Percentiles rank a stretch among this genome's conserved stretches.
These are phyloP conservation scores for Sinocyclocheilus anshuiensis DNA, from an alignment of 2,113 vertebrate species.

Conservation along the genomic window DNA sequence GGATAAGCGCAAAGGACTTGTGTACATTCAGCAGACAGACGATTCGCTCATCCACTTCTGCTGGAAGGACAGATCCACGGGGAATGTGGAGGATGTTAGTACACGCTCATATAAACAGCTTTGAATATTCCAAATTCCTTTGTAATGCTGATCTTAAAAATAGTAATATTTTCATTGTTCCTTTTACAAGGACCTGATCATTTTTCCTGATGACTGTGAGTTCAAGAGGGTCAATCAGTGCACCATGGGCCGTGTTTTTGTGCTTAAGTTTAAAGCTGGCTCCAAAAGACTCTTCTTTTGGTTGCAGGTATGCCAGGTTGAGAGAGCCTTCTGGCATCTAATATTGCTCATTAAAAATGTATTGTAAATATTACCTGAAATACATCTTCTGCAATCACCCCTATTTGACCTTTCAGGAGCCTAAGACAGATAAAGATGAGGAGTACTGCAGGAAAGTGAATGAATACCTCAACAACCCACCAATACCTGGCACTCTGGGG, in stretches of 20 bases:
- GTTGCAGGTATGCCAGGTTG: conserved; percentile 88
- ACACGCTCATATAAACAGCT: background rate
- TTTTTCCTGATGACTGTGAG: conserved; percentile 97
- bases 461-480: conserved; percentile 95
- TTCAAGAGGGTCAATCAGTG: conserved; percentile 95
- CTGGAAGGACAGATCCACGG: conserved; percentile 94
- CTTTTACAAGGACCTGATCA: conserved; percentile 86
- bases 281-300: conserved; percentile 98
- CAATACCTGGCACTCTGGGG: conserved; percentile 89
- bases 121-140: background rate
- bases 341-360: background rate
- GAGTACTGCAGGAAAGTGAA: conserved; percentile 96
- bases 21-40: conserved; percentile 96
- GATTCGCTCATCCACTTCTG: conserved; percentile 98
- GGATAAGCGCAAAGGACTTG: conserved; percentile 93
- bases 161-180: conserved; percentile 3
- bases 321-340: background rate
- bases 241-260: conserved; percentile 91
- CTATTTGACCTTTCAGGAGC: conserved; percentile 79
- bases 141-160: background rate
- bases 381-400: background rate
- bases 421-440: conserved; percentile 93
- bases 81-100: conserved; percentile 91
- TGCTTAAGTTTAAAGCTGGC: conserved; percentile 95
- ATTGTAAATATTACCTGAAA: background rate